Evolutionary conservation across 1,140 invertebrate species (phyloP).

Genomic region (Caerostris darwini): DNA sequence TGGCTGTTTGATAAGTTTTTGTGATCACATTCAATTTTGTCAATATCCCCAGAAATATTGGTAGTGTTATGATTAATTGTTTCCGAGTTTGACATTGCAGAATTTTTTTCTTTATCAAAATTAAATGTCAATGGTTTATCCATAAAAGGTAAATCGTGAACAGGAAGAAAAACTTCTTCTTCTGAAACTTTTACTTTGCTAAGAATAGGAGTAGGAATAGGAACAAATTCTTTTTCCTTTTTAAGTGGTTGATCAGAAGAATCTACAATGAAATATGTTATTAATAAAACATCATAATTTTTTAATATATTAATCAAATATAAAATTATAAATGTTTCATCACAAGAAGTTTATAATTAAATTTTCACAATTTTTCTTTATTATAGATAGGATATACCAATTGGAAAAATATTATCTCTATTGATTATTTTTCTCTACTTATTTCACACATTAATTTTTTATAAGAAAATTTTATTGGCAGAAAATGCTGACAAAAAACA

Average conservation of each 20-base stretch:
- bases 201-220: slow-evolving; percentile 47
- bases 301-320: background rate
- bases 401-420: too few species aligned
- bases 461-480: too few species aligned
- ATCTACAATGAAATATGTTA: background rate
- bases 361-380: too few species aligned
- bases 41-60: background rate
- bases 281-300: background rate
- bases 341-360: too few species aligned
- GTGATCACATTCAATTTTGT: background rate
- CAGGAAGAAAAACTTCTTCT: background rate
- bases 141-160: slow-evolving; percentile 19
- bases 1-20: background rate
- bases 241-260: background rate
- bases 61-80: background rate
- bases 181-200: background rate
- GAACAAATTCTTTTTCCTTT: slow-evolving; percentile 40
- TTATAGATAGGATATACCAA: too few species aligned
- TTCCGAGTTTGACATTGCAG: background rate
- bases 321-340: too few species aligned
- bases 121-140: slow-evolving; percentile 58
- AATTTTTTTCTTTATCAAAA: background rate
- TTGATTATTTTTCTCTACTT: too few species aligned
- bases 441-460: too few species aligned
- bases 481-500: too few species aligned